These are phyloP conservation scores for Macrophya alboannulata DNA, from an alignment of 2,888 invertebrate species.

Conservation along the genomic window DNA sequence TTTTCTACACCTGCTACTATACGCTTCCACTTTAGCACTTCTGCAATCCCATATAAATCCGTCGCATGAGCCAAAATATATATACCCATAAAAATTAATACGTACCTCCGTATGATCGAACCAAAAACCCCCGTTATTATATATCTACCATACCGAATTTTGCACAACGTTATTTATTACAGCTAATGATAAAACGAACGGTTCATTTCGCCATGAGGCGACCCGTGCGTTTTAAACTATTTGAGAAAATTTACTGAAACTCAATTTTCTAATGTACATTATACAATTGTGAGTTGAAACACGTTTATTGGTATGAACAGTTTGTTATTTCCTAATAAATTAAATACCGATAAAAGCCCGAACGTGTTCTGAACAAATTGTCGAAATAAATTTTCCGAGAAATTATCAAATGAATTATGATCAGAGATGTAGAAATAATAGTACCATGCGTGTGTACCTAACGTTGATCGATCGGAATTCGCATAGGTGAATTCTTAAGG, in stretches of 20 bases:
- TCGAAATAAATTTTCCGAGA: not conserved
- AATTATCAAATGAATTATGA: not conserved
- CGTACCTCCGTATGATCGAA: not conserved
- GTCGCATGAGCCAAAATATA: not conserved
- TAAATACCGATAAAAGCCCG: not conserved
- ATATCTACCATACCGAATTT: not conserved
- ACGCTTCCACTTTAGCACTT: not conserved
- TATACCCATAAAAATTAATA: slow-evolving; percentile 7
- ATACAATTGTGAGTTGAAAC: no score
- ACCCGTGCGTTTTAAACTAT: no score
- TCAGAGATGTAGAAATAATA: not conserved
- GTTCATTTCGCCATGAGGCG: not conserved
- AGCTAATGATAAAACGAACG: not conserved
- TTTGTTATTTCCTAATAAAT: no score
- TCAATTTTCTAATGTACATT: no score
- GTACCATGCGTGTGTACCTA: not conserved
- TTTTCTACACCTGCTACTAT: not conserved
- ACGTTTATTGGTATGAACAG: no score
- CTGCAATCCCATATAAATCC: not conserved
- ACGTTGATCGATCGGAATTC: slow-evolving; percentile 33
- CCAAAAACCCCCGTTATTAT: not conserved
- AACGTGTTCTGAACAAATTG: not conserved
- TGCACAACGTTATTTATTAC: not conserved
- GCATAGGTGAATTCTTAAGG: slow-evolving; percentile 32
- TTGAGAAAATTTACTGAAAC: no score